phyloP scores from a whole-genome alignment of 2,888 invertebrate genomes.

The Dryocosmus kuriphilus region DNA sequence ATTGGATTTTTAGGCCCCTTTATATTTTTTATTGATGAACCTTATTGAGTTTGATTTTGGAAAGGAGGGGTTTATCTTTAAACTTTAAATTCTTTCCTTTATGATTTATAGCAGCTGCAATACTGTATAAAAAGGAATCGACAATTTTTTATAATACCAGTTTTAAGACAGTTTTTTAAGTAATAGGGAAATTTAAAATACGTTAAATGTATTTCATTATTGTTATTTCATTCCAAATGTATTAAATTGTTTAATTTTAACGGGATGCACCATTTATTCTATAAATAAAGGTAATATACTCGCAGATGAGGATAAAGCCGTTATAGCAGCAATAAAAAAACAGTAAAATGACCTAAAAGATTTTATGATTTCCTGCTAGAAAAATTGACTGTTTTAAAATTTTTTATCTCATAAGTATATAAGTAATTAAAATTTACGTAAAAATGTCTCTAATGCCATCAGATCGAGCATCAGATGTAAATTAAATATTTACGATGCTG shows the following conservation, averaged over 20 bases:
- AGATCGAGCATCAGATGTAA: neutral
- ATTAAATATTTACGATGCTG: neutral
- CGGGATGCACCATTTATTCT: neutral
- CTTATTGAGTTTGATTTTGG: neutral
- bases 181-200: neutral
- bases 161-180: too few relatives aligned
- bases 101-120: too few relatives aligned
- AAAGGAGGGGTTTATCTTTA: neutral
- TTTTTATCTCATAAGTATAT: neutral
- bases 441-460: neutral
- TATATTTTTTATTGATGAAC: neutral
- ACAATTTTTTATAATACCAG: too few relatives aligned
- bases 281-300: neutral
- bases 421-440: neutral
- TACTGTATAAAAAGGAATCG: too few relatives aligned
- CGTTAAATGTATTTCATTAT: too few relatives aligned
- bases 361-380: neutral
- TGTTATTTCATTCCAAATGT: too few relatives aligned
- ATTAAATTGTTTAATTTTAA: too few relatives aligned
- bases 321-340: neutral
- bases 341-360: neutral
- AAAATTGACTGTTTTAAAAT: neutral
- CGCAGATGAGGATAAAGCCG: neutral
- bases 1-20: neutral
- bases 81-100: too few relatives aligned